A percentile compares a stretch with the other conserved stretches of the same genome.
These are phyloP conservation scores for Pedetes capensis DNA, from an alignment of 2,113 vertebrate genomes.

Conservation along the genomic window DNA sequence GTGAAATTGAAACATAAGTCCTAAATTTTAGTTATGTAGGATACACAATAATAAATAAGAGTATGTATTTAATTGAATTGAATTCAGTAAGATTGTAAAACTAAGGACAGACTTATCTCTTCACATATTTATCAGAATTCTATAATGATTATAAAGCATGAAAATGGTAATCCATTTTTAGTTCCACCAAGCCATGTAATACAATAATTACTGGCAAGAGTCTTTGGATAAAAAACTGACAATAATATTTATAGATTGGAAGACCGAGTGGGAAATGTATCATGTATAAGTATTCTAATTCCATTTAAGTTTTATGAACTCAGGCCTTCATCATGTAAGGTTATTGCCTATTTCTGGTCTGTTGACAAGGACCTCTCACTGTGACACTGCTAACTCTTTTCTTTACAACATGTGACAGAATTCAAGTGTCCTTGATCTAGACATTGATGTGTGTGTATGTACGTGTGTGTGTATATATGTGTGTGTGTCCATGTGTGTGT, in stretches of 20 bases:
- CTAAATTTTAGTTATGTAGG: not conserved
- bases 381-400: not conserved
- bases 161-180: not conserved
- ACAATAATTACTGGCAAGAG: not conserved
- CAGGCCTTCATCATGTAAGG: not conserved
- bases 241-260: not conserved
- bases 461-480: too few relatives aligned
- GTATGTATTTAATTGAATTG: not conserved
- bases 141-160: not conserved
- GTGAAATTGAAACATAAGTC: not conserved
- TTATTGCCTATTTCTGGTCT: not conserved
- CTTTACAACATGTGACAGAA: not conserved
- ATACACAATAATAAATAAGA: not conserved
- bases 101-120: not conserved
- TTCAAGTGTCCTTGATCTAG: not conserved
- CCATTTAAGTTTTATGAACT: not conserved
- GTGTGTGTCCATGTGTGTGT: too few relatives aligned
- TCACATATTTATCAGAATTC: not conserved
- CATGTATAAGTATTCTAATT: too few relatives aligned
- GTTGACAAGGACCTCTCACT: not conserved
- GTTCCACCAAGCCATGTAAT: not conserved
- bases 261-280: too few relatives aligned
- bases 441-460: too few relatives aligned
- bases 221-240: not conserved
- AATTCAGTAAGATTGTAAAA: not conserved